Evolutionary conservation across 1,140 invertebrate genomes (phyloP).

Genomic region (Microplitis mediator): DNA sequence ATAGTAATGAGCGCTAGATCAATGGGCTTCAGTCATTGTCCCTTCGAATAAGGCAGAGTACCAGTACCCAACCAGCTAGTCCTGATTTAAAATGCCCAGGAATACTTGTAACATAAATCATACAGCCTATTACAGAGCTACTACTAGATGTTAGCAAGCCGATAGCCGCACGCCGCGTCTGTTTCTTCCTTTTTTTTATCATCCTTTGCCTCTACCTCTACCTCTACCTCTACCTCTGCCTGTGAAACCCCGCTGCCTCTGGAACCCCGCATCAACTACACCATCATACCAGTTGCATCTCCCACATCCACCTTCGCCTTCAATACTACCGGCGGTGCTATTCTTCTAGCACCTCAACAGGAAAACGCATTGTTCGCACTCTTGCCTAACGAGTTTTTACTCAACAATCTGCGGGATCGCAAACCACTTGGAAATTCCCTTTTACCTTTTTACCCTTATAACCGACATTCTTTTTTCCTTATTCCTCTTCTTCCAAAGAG

Average conservation of each 20-base stretch:
- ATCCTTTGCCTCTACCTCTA: neutral
- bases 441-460: no score
- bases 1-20: constrained; percentile 29
- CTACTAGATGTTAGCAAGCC: constrained; percentile 49
- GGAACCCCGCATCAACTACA: no score
- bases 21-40: constrained; percentile 47
- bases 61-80: neutral
- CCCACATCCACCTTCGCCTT: no score
- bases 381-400: no score
- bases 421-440: no score
- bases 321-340: no score
- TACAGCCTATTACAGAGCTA: constrained; percentile 54
- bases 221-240: neutral
- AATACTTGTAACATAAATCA: constrained; percentile 53
- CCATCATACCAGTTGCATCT: no score
- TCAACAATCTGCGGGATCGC: no score
- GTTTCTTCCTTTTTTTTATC: constrained; percentile 22
- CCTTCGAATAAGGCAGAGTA: constrained; percentile 36
- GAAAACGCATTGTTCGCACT: no score
- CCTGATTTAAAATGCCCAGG: constrained; percentile 44
- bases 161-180: constrained; percentile 43
- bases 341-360: no score
- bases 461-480: no score
- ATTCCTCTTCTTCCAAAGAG: no score
- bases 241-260: neutral